Evolutionary conservation across 2,113 vertebrate genomes (phyloP).

Genomic region (Saccopteryx bilineata): DNA sequence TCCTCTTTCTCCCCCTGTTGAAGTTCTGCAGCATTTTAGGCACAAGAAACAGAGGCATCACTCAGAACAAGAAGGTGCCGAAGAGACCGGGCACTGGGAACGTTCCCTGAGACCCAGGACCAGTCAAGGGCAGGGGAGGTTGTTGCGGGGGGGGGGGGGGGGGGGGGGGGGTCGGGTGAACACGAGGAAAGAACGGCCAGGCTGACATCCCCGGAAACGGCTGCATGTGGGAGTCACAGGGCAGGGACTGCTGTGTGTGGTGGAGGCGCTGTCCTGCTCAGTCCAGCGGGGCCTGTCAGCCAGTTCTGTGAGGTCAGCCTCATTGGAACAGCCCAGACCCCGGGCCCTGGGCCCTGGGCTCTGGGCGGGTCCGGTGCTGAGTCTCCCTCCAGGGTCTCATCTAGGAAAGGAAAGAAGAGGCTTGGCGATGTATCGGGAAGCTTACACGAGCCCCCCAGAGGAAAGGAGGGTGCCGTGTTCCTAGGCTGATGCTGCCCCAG

Average conservation of each 20-base stretch:
- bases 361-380: too few relatives aligned
- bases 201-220: fast-evolving
- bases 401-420: neutral
- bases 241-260: fast-evolving
- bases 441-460: neutral
- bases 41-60: neutral
- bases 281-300: neutral
- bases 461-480: neutral
- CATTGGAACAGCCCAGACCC: fast-evolving
- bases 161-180: too few relatives aligned
- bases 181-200: neutral
- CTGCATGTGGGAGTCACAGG: too few relatives aligned
- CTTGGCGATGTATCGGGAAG: too few relatives aligned
- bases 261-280: neutral
- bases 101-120: neutral
- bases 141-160: too few relatives aligned
- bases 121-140: too few relatives aligned
- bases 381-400: neutral
- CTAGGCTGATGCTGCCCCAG: neutral
- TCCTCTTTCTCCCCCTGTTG: neutral
- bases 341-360: neutral
- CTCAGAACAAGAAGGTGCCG: neutral
- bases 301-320: neutral
- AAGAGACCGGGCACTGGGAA: neutral
- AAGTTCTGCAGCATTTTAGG: neutral